Evolutionary conservation across 1,140 invertebrate genomes (phyloP).

Genomic region (Drosophila fuyamai): DNA sequence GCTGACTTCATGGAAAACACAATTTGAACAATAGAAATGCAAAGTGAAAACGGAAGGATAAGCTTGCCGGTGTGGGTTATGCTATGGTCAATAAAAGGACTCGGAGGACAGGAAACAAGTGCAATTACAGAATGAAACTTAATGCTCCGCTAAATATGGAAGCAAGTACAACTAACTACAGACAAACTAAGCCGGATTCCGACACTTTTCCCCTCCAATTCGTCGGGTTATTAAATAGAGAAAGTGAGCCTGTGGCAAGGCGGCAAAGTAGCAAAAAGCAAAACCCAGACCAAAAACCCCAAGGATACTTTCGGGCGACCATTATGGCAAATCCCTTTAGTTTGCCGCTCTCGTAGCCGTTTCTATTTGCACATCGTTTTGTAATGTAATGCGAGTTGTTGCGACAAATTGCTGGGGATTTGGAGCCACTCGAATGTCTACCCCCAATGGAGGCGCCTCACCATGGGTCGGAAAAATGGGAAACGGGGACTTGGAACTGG

Average conservation of each 20-base stretch:
- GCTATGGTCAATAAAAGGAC: constrained; percentile 18
- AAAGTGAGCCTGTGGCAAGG: constrained; percentile 24
- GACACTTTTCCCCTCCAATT: constrained; percentile 7
- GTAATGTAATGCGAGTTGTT: constrained; percentile 81
- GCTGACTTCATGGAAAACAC: neutral
- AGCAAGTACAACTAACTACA: constrained; percentile 21
- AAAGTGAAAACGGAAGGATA: constrained; percentile 10
- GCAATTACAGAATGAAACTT: constrained; percentile 31
- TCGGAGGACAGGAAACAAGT: constrained; percentile 7
- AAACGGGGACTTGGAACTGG: neutral
- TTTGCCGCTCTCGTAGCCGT: constrained; percentile 53
- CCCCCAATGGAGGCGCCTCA: constrained; percentile 2
- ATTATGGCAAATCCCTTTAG: constrained; percentile 74
- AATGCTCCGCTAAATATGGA: constrained; percentile 37
- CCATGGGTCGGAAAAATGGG: neutral
- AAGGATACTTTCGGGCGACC: constrained; percentile 55
- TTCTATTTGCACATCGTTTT: constrained; percentile 80
- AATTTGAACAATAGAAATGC: constrained; percentile 31
- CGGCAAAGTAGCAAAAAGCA: constrained; percentile 28
- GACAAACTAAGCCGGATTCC: constrained; percentile 30
- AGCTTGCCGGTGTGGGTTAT: constrained; percentile 3
- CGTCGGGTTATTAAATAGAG: constrained; percentile 51
- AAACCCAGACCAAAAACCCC: constrained; percentile 24
- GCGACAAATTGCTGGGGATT: constrained; percentile 78
- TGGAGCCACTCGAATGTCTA: constrained; percentile 54